These are phyloP conservation scores for Chironomus tepperi DNA, from an alignment of 1,140 invertebrate genomes.

Conservation along the genomic window DNA sequence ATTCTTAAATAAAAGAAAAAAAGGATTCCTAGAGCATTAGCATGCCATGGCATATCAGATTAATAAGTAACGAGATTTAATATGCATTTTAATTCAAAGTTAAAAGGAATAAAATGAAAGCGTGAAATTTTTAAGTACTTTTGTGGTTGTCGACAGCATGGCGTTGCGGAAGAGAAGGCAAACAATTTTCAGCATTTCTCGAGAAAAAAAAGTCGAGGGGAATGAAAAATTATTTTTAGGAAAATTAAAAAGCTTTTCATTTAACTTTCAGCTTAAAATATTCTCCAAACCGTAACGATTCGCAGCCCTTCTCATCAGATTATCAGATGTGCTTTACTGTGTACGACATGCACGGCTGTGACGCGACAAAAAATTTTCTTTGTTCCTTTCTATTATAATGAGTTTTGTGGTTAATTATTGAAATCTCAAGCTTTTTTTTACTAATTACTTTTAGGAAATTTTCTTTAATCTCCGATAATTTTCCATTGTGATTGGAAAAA, in stretches of 20 bases:
- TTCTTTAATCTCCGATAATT: too few relatives aligned
- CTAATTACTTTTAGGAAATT: too few relatives aligned
- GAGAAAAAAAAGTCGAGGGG: neutral
- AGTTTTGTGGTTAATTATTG: too few relatives aligned
- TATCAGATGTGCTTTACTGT: neutral
- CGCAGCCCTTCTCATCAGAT: neutral
- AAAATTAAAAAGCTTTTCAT: constrained; percentile 9
- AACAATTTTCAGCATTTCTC: too few relatives aligned
- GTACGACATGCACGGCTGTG: too few relatives aligned
- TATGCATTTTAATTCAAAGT: constrained; percentile 11
- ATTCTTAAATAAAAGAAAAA: neutral
- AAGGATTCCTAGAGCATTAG: neutral
- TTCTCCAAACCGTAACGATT: neutral
- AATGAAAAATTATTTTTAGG: neutral
- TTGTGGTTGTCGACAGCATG: neutral
- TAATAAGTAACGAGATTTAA: constrained; percentile 3
- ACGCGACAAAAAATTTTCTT: too few relatives aligned
- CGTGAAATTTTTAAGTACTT: constrained; percentile 1
- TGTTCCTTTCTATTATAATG: too few relatives aligned
- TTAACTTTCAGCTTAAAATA: neutral
- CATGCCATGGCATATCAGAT: neutral
- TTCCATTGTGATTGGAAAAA: too few relatives aligned
- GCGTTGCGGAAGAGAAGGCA: neutral
- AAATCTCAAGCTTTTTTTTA: too few relatives aligned
- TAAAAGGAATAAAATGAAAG: neutral